Evolutionary conservation across 2,888 invertebrate genomes (phyloP).

Genomic region (Papilio protenor): DNA sequence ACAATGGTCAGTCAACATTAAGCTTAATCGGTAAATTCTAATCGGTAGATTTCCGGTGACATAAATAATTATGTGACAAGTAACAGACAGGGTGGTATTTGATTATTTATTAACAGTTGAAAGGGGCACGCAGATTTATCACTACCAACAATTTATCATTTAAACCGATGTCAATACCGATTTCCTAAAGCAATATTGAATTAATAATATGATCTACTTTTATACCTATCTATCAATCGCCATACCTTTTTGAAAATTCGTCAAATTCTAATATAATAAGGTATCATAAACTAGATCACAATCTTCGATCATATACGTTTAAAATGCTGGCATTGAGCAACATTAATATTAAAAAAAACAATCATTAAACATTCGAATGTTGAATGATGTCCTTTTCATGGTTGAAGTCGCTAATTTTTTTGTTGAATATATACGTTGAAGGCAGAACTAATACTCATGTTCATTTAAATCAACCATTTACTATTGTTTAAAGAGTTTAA

Average conservation of each 20-base stretch:
- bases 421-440: background rate
- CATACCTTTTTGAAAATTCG: background rate
- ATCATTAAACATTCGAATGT: background rate
- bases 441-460: background rate
- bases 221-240: background rate
- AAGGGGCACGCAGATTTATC: background rate
- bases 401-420: background rate
- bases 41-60: background rate
- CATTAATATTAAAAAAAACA: background rate
- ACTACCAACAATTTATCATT: constrained; percentile 20
- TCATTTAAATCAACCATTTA: background rate
- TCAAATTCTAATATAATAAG: background rate
- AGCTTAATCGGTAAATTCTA: background rate
- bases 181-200: constrained; percentile 8
- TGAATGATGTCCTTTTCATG: background rate
- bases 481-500: constrained; percentile 5
- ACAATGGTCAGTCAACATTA: background rate
- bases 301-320: background rate
- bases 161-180: background rate
- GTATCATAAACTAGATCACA: background rate
- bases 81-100: background rate
- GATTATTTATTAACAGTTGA: constrained; percentile 8
- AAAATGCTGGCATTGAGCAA: too few relatives aligned
- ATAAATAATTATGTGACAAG: constrained; percentile 6
- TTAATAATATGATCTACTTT: background rate